Percentiles rank a stretch among this genome's conserved stretches.
These are phyloP conservation scores for Antitype chi DNA, from an alignment of 2,888 invertebrate species.

Conservation along the genomic window DNA sequence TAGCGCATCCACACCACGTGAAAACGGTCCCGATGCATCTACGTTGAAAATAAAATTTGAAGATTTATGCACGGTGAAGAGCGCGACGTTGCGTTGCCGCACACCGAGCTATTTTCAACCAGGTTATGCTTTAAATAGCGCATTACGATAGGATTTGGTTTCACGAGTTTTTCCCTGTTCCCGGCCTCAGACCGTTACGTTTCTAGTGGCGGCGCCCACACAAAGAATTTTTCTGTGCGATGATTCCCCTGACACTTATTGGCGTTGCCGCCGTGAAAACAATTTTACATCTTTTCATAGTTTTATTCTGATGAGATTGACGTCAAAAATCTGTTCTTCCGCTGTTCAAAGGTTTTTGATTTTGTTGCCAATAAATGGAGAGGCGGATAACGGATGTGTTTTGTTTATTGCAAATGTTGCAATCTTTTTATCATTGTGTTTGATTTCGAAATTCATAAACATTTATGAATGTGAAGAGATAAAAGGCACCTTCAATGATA, in stretches of 20 bases:
- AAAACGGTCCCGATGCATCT: constrained; percentile 83
- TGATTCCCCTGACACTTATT: constrained; percentile 81
- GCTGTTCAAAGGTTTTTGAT: constrained; percentile 30
- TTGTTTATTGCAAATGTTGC: constrained; percentile 25
- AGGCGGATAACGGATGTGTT: constrained; percentile 7
- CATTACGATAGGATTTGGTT: constrained; percentile 91
- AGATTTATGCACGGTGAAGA: constrained; percentile 88
- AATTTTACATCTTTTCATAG: constrained; percentile 67
- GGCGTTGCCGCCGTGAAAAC: constrained; percentile 67
- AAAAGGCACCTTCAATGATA: constrained; percentile 29
- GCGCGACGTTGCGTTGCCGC: constrained; percentile 89
- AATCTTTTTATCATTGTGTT: constrained; percentile 1
- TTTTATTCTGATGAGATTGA: constrained; percentile 61
- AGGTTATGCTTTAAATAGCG: constrained; percentile 90
- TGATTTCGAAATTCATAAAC: constrained; percentile 2
- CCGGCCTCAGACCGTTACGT: constrained; percentile 81
- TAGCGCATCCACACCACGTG: constrained; percentile 68
- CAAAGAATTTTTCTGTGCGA: constrained; percentile 81
- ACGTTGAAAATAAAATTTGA: constrained; percentile 88
- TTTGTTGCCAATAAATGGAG: constrained; percentile 18
- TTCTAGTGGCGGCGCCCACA: constrained; percentile 84
- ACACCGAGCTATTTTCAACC: constrained; percentile 89
- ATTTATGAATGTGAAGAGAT: constrained; percentile 3
- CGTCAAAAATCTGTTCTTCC: constrained; percentile 55
- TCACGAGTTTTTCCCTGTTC: constrained; percentile 90